A percentile compares a stretch with the other conserved stretches of the same genome.
These are phyloP conservation scores for Ammodytes dubius DNA, from an alignment of 2,113 vertebrate genomes.

Conservation along the genomic window DNA sequence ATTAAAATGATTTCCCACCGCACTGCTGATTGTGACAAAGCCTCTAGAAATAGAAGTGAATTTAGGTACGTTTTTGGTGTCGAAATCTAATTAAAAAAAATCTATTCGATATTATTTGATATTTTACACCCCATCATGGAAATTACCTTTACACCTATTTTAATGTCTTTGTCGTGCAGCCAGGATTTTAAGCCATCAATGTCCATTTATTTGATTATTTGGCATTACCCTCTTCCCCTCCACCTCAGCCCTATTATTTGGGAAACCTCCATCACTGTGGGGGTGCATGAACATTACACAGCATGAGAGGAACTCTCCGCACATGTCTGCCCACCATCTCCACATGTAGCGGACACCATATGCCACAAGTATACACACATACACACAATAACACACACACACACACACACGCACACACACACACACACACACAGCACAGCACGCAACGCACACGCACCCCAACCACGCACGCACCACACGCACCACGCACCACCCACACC, in stretches of 20 bases:
- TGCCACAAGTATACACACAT: constrained; percentile 22
- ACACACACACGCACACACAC: constrained; percentile 19
- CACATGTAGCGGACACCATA: constrained; percentile 72
- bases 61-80: not conserved
- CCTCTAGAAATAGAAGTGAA: not conserved
- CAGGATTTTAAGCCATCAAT: not conserved
- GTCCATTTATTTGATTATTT: not conserved
- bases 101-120: not conserved
- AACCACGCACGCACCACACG: constrained; percentile 9
- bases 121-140: not conserved
- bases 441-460: constrained; percentile 23
- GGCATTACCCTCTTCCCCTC: constrained; percentile 33
- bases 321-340: constrained; percentile 61
- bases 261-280: constrained; percentile 72
- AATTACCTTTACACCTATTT: not conserved
- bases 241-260: constrained; percentile 41
- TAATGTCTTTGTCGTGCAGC: constrained; percentile 8
- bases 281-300: constrained; percentile 62
- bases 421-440: constrained; percentile 8
- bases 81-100: not conserved
- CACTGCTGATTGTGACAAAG: not conserved
- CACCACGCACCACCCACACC: constrained; percentile 16
- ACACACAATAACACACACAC: not conserved
- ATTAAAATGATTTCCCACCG: not conserved
- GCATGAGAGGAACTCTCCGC: constrained; percentile 65